phyloP scores from a whole-genome alignment of 2,888 invertebrate species.

The Dasysyrphus albostriatus region DNA sequence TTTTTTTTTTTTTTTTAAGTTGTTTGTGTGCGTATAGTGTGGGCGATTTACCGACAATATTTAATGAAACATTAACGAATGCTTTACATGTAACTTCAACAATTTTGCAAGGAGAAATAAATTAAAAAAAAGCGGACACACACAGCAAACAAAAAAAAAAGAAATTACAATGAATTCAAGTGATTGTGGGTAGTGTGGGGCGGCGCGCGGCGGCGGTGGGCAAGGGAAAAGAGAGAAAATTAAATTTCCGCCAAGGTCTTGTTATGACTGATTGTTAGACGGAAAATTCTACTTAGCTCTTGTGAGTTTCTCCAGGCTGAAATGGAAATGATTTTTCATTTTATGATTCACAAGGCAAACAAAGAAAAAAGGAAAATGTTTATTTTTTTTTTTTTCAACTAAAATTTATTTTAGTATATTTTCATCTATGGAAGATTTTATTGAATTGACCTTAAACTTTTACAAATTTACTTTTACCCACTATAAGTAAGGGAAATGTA shows the following conservation, averaged over 20 bases:
- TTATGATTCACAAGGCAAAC: not conserved
- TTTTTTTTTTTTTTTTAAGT: too few relatives aligned
- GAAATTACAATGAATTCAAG: constrained; percentile 17
- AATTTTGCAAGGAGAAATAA: constrained; percentile 44
- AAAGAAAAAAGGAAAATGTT: not conserved
- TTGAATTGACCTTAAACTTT: not conserved
- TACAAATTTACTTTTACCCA: not conserved
- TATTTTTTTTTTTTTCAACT: not conserved
- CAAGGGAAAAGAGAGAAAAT: constrained; percentile 50
- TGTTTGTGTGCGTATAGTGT: constrained; percentile 4
- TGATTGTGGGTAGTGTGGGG: constrained; percentile 22
- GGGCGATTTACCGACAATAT: constrained; percentile 18
- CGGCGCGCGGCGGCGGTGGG: too few relatives aligned
- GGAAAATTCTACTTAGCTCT: constrained; percentile 14
- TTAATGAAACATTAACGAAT: constrained; percentile 45
- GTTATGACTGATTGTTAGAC: constrained; percentile 31
- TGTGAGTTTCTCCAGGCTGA: not conserved
- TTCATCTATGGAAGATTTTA: not conserved
- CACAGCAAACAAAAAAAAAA: not conserved
- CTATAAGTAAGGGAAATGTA: not conserved
- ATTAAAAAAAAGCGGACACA: not conserved
- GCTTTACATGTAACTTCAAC: constrained; percentile 40
- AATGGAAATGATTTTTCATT: constrained; percentile 13
- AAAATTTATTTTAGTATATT: not conserved
- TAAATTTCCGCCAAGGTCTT: constrained; percentile 63